A percentile compares a stretch with the other conserved stretches of the same genome.
phyloP scores from a whole-genome alignment of 1,140 invertebrate genomes.

The Psilanteris sp. region DNA sequence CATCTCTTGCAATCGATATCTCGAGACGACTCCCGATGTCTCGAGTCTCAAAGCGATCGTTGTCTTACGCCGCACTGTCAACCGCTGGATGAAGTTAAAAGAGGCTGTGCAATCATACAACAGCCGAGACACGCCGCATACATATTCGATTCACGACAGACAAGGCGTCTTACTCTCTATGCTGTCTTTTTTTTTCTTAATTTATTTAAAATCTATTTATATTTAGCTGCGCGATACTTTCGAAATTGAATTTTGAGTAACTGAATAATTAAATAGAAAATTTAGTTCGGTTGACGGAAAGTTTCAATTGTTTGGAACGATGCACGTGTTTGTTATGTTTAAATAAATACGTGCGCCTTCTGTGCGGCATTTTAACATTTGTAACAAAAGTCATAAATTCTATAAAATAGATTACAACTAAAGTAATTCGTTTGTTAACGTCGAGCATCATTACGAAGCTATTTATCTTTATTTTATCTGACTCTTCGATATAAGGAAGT shows the following conservation, averaged over 20 bases:
- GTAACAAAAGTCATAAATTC: conserved; percentile 57
- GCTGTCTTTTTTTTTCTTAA: too few relatives aligned
- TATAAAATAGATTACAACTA: conserved; percentile 20
- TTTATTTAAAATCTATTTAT: too few relatives aligned
- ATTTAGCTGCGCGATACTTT: too few relatives aligned
- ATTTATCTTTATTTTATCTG: conserved; percentile 55
- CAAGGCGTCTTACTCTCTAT: too few relatives aligned
- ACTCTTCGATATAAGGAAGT: conserved; percentile 49
- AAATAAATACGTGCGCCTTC: neutral
- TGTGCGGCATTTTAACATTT: too few relatives aligned
- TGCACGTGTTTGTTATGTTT: too few relatives aligned
- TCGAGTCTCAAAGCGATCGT: conserved; percentile 53
- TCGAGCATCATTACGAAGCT: conserved; percentile 43
- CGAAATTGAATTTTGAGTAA: too few relatives aligned
- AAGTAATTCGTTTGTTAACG: conserved; percentile 59
- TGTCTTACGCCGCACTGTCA: conserved; percentile 50
- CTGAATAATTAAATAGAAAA: too few relatives aligned
- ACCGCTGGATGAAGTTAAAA: conserved; percentile 33
- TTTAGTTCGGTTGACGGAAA: too few relatives aligned
- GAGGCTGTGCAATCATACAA: neutral
- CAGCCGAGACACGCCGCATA: conserved; percentile 1
- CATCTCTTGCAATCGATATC: conserved; percentile 65
- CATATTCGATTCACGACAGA: too few relatives aligned
- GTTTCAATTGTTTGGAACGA: too few relatives aligned
- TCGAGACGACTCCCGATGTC: conserved; percentile 60